Evolutionary conservation across 2,113 vertebrate species (phyloP).

Genomic region (Corythornis vintsioides): DNA sequence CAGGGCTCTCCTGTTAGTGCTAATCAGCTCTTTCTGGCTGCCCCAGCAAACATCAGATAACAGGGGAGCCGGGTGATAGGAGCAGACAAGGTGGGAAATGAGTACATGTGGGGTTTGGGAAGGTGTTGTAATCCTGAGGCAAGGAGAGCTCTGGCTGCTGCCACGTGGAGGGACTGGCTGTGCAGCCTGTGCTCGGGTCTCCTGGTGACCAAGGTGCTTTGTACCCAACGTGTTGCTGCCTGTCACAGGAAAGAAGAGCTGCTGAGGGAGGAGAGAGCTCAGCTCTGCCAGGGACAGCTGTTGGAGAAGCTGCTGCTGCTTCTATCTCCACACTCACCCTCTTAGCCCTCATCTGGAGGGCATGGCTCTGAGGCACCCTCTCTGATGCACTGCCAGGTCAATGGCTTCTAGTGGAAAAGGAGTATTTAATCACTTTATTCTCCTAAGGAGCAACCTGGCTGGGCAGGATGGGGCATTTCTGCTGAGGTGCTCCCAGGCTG

Average conservation of each 20-base stretch:
- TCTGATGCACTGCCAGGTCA: background rate
- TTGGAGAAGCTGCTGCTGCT: background rate
- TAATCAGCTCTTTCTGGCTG: background rate
- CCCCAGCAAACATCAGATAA: background rate
- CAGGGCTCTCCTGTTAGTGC: background rate
- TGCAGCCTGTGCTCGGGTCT: background rate
- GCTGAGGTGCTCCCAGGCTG: background rate
- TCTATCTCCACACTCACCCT: background rate
- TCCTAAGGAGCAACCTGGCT: background rate
- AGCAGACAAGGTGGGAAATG: background rate
- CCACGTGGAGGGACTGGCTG: fast-evolving
- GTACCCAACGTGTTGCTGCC: background rate
- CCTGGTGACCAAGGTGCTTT: background rate
- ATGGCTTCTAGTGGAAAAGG: background rate
- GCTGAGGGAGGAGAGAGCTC: background rate
- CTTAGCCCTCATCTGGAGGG: background rate
- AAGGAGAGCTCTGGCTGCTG: background rate
- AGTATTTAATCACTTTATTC: background rate
- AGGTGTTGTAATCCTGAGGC: background rate
- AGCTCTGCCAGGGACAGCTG: background rate
- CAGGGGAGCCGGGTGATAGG: background rate
- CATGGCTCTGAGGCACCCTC: fast-evolving
- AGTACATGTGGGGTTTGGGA: background rate
- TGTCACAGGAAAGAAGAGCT: fast-evolving
- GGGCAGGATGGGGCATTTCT: background rate